Base-by-base conservation (phyloP, 2,113 vertebrate species). In the Puntigrus tetrazona region DNA sequence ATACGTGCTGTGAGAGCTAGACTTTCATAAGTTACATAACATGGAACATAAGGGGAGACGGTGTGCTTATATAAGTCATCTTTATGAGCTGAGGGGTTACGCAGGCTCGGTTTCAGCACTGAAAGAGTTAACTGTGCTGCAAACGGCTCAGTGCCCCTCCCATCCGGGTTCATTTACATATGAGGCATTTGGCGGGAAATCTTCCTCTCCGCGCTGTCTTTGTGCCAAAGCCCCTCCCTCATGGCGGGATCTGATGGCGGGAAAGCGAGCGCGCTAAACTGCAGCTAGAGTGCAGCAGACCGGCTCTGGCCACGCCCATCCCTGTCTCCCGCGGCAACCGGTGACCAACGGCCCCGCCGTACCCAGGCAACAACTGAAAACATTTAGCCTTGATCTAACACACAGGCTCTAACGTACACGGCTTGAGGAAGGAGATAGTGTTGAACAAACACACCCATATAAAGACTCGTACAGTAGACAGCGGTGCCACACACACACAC, bases 181-280 rank as follows among this genome's bases (percentile, higher is more conserved):
- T 22, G 14, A 27, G 59, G 18, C 84, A 86, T 86, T 88, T 88
- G 85, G 87, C 87, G 87, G 87, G 87, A 88, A 88, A 84, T 9
- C 41, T n/a, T 59, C 22, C 72, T 22, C 50, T n/a, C n/a, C 59
- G 11, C 52, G 5, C 50, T 27, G 65, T 57, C 84, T 86, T 81
- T 86, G 85, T 82, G 87, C 87, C 41, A 76, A 47, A 74, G 82
- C 84, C 27, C 86, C 86, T 72, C 86, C 85, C 83, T 76, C 63
- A 57, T 81, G 45, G 41, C 13, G 47, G 72, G 79, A 80, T 78
- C 84, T 14, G 59, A 78, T 88, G 88, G 89, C 89, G 89, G 89
- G 88, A 89, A 90, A 89, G 45, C 7, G 20, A 74, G 86, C 76
- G 83, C 84, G 70, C 84, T 80, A 79, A 82, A 87, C 88, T 88